These are phyloP conservation scores for Hesperophylax magnus DNA, from an alignment of 1,140 invertebrate genomes.

Conservation along the genomic window DNA sequence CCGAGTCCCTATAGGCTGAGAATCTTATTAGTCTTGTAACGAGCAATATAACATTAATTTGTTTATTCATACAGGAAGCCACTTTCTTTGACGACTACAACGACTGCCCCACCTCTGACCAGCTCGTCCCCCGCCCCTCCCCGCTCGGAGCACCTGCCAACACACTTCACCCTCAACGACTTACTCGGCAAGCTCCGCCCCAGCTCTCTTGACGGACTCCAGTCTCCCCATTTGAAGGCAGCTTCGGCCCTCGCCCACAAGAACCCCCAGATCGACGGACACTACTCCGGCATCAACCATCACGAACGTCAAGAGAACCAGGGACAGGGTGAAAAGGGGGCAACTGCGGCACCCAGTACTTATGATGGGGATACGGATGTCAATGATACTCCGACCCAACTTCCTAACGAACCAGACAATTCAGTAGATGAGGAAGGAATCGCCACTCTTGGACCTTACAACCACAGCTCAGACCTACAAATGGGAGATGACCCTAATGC, in stretches of 20 bases:
- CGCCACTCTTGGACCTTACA: constrained; percentile 70
- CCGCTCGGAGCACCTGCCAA: constrained; percentile 68
- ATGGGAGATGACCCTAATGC: constrained; percentile 70
- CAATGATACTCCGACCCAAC: constrained; percentile 60
- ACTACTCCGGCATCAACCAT: constrained; percentile 67
- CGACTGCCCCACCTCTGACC: constrained; percentile 68
- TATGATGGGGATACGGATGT: constrained; percentile 65
- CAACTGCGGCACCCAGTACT: constrained; percentile 56
- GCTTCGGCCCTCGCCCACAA: constrained; percentile 61
- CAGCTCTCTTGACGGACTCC: constrained; percentile 69
- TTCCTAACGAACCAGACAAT: constrained; percentile 59
- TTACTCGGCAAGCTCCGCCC: constrained; percentile 69
- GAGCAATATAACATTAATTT: constrained; percentile 9
- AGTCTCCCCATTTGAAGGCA: constrained; percentile 67
- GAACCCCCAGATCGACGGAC: constrained; percentile 67
- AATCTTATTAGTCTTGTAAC: constrained; percentile 29
- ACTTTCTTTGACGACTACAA: constrained; percentile 70
- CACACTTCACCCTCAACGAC: constrained; percentile 69
- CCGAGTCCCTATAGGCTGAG: constrained; percentile 35
- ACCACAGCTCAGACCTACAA: constrained; percentile 68
- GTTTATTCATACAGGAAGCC: constrained; percentile 64
- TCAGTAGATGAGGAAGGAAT: constrained; percentile 61
- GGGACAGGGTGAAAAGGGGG: constrained; percentile 58
- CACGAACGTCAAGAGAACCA: constrained; percentile 66
- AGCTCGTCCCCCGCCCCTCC: constrained; percentile 68